phyloP scores from a whole-genome alignment of 2,888 invertebrate species.

The Tiphia femorata region DNA sequence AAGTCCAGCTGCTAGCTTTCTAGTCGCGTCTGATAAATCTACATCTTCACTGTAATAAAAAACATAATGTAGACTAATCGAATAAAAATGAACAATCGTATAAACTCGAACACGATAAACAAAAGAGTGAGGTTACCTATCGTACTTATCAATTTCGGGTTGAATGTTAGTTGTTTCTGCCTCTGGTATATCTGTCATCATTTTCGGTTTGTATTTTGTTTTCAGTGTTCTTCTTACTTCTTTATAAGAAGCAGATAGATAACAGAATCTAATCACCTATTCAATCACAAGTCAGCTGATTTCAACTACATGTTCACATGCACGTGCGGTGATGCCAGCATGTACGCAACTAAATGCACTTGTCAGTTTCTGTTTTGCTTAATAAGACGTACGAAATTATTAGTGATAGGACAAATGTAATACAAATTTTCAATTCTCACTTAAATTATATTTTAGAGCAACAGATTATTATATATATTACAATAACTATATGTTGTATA shows the following conservation, averaged over 20 bases:
- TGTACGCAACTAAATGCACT: too few relatives aligned
- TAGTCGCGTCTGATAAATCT: conserved; percentile 50
- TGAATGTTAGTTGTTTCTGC: conserved; percentile 45
- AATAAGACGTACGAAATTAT: too few relatives aligned
- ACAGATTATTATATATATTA: too few relatives aligned
- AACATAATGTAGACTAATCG: background rate
- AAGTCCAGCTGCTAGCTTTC: conserved; percentile 61
- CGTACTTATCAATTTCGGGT: conserved; percentile 28
- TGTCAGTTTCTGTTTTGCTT: too few relatives aligned
- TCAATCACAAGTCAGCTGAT: conserved; percentile 9
- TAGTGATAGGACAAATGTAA: too few relatives aligned
- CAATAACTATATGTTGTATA: too few relatives aligned
- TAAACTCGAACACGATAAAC: conserved; percentile 10
- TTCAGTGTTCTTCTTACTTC: background rate
- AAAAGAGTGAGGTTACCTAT: conserved; percentile 37
- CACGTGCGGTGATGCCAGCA: too few relatives aligned
- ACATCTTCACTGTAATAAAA: conserved; percentile 27
- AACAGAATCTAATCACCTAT: background rate
- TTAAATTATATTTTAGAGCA: background rate
- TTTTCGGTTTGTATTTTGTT: conserved; percentile 26
- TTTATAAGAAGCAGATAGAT: background rate
- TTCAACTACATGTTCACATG: conserved; percentile 5
- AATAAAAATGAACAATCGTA: background rate
- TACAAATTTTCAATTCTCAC: too few relatives aligned
- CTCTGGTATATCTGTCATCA: conserved; percentile 58